Base-by-base conservation (phyloP, 2,113 vertebrate species). In the Semicossyphus pulcher region DNA sequence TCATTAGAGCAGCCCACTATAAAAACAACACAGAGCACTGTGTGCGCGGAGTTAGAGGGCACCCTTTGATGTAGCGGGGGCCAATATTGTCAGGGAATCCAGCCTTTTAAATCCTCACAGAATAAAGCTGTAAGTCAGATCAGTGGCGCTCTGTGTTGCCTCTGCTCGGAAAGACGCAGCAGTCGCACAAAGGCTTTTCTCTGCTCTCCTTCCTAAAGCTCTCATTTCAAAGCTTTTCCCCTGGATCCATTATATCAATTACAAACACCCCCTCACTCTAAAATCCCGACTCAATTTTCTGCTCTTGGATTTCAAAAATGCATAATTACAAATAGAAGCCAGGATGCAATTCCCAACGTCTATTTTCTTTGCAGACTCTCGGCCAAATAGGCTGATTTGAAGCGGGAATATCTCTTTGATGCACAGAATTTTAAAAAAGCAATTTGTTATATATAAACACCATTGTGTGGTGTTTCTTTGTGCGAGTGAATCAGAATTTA, bases 171-270 rank as follows among this genome's bases (percentile, higher is more conserved):
- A 12, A 75, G 66, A 90, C 86, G 67, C 58, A 73, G 76, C 60
- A 47, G 29, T 14, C 15, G 14, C 51, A 89, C 77, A 88, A 88
- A 89, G 79, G 51, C 78, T 72, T 86, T 81, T 80, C 69, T 81
- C 56, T 72, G 26, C 51, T 69, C 44, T 58, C 44, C 28, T 45
- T 8, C 20, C 45, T 60, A 20, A 60, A 73, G 79, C 75, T 80
- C 49, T 64, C 70, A 57, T 90, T 82, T 87, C 77, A 81, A 84
- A 85, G 81, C 64, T 26, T 67, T 74, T 58, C 54, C 65, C 62
- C 16, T 4, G 7, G 79, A 57, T 73, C 72, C 49, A 84, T 82
- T 78, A 85, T 84, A 89, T 86, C 81, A 86, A 91, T 90, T 87
- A 84, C 80, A 87, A 80, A 91, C 88, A 78, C 74, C 44, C 69